Base-by-base conservation (phyloP, 2,797 vertebrate species). In the Schizopygopsis pylzovi region DNA sequence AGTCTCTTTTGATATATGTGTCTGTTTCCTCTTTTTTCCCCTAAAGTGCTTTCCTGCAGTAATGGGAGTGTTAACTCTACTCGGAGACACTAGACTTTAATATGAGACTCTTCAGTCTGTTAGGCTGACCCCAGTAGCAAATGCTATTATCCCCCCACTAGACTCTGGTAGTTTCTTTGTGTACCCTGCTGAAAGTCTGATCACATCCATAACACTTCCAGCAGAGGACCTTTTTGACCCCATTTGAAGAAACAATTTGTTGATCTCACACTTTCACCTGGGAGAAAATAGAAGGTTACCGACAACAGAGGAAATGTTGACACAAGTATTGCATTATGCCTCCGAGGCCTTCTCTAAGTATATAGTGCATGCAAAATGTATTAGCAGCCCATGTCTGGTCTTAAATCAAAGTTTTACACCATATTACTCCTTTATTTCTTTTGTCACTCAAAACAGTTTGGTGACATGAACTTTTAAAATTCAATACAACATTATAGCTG, bases 181-280 rank as follows among this genome's bases (percentile, higher is more conserved):
- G 71, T 61, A 49, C 43, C 11, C 41, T 75, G 54, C 59, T 83
- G 72, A 77, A 78, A 84, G 71, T 61, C 45, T 65, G 54, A 61
- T 56, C 43, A 83, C 82, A 73, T 84, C 33, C 61, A 54, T 67
- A 77, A 76, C 45, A 49, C 33, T 77, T 84, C 33, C 47, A 54
- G 82, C 33, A 28, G 61, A 6, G n/a, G 47, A 41, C 6, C 63
- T 84, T 52, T 8, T 22, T 84, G 82, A 84, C 73, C 73, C 82
- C 61, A 68, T 84, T 67, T 78, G 61, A 77, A 77, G 73, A 77
- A 84, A 78, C 73, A 77, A 77, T 84, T 67, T 67, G 59, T 77
- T 52, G 82, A 77, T 68, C 47, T 52, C 47, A n/a, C 45, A 84
- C 33, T 68, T 43, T 84, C 61, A 84, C 82, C 73, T 77, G 61